Percentiles rank a stretch among this genome's conserved stretches.
Conservation (phyloP, 1,140 invertebrate species). For the Galleria mellonella region DNA sequence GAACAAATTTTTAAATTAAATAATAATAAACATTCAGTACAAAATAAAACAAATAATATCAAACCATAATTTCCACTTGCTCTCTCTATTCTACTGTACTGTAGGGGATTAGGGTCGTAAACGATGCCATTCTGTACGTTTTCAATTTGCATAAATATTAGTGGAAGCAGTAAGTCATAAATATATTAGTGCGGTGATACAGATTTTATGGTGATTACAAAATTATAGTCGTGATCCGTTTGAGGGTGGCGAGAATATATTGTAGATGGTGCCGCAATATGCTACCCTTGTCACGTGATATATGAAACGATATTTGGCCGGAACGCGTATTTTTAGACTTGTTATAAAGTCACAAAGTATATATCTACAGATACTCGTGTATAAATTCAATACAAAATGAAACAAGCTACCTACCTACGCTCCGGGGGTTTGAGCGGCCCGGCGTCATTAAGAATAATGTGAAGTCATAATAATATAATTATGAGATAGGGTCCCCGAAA, state of each 20-base stretch:
- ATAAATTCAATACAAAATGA: no score
- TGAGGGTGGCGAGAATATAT: conserved; percentile 14
- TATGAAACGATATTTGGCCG: neutral
- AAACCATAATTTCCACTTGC: no score
- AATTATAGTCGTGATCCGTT: conserved; percentile 42
- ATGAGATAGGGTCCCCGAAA: conserved; percentile 37
- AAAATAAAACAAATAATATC: no score
- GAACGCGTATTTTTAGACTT: neutral
- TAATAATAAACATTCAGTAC: no score
- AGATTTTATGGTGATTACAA: conserved; percentile 72
- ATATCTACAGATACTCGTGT: no score
- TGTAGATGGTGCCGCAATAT: conserved; percentile 7
- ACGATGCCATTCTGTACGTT: conserved; percentile 62
- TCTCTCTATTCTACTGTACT: conserved; percentile 1
- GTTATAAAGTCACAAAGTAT: no score
- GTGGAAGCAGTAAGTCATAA: conserved; percentile 65
- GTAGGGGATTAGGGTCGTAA: conserved; percentile 55
- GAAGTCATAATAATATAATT: conserved; percentile 72
- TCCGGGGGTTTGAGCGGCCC: neutral
- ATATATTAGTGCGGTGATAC: conserved; percentile 71
- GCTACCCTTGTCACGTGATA: neutral
- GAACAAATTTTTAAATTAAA: no score
- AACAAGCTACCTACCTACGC: no score
- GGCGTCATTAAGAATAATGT: conserved; percentile 41
- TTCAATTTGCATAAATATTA: conserved; percentile 75